These are phyloP conservation scores for Rhinogobio ventralis DNA, from an alignment of 2,797 vertebrate genomes.

Conservation along the genomic window DNA sequence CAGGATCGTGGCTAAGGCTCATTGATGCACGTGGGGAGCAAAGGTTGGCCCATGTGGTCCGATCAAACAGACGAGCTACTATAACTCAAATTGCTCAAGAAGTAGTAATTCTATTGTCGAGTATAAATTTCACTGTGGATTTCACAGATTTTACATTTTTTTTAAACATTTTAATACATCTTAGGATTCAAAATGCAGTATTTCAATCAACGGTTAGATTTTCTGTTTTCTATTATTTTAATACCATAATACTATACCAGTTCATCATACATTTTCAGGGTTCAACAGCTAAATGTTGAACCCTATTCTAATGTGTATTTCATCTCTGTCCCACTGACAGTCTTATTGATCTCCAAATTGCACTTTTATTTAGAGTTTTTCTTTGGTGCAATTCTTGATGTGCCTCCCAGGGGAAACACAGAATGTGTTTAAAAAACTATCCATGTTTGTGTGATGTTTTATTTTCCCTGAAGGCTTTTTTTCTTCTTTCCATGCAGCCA, in stretches of 20 bases:
- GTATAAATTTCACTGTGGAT: background rate
- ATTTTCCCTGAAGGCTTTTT: conserved; percentile 36
- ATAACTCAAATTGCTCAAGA: no score
- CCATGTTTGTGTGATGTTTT: conserved; percentile 74
- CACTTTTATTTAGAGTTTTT: conserved; percentile 70
- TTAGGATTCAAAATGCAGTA: background rate
- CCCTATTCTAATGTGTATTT: background rate
- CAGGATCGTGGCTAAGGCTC: no score
- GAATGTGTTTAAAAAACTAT: conserved; percentile 76
- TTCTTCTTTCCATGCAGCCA: conserved; percentile 25
- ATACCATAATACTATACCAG: background rate
- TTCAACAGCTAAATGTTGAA: background rate
- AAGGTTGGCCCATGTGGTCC: no score
- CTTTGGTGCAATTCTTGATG: conserved; percentile 71
- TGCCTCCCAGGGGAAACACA: conserved; percentile 73
- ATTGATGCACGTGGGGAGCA: no score
- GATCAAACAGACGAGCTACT: no score
- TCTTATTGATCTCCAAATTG: background rate
- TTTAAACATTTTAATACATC: no score
- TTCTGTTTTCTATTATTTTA: background rate
- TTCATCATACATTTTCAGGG: background rate
- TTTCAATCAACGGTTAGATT: background rate
- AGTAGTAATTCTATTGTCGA: no score
- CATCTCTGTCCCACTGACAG: background rate
- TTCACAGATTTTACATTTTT: background rate